A percentile compares a stretch with the other conserved stretches of the same genome.
Evolutionary conservation across 1,140 invertebrate genomes (phyloP).

Genomic region (Catajapyx aquilonaris): DNA sequence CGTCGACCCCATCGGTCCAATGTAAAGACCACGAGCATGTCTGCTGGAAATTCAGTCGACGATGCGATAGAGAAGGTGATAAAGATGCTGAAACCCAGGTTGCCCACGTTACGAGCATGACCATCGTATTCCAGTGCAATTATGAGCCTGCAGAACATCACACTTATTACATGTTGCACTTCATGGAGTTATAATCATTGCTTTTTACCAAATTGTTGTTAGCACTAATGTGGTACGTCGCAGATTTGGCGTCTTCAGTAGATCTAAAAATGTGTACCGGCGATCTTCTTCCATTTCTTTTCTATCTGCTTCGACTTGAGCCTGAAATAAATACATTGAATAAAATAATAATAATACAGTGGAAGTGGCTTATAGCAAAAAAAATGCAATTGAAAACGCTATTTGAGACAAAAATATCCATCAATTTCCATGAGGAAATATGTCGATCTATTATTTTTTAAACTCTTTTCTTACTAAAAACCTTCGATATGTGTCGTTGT

Average conservation of each 20-base stretch:
- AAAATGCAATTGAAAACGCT: too few relatives aligned
- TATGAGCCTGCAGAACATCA: conserved; percentile 47
- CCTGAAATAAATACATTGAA: too few relatives aligned
- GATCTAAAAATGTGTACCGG: conserved; percentile 51
- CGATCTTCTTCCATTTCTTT: conserved; percentile 41
- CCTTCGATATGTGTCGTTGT: conserved; percentile 42
- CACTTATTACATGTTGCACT: too few relatives aligned
- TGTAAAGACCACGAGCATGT: conserved; percentile 53
- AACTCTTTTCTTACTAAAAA: conserved; percentile 34
- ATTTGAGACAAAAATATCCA: too few relatives aligned
- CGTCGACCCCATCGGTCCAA: conserved; percentile 61
- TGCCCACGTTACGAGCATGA: conserved; percentile 61
- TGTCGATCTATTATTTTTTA: too few relatives aligned
- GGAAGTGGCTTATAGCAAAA: too few relatives aligned
- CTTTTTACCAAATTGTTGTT: conserved; percentile 47
- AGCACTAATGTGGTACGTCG: conserved; percentile 46
- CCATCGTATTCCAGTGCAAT: conserved; percentile 70
- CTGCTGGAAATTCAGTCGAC: conserved; percentile 59
- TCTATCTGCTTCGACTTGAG: conserved; percentile 29
- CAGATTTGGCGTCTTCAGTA: conserved; percentile 49
- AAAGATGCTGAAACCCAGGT: conserved; percentile 55
- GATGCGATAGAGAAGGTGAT: conserved; percentile 62
- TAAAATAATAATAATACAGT: too few relatives aligned
- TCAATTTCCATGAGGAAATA: too few relatives aligned
- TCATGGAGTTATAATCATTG: too few relatives aligned